These are phyloP conservation scores for Eupithecia insigniata DNA, from an alignment of 2,888 invertebrate genomes.

Conservation along the genomic window DNA sequence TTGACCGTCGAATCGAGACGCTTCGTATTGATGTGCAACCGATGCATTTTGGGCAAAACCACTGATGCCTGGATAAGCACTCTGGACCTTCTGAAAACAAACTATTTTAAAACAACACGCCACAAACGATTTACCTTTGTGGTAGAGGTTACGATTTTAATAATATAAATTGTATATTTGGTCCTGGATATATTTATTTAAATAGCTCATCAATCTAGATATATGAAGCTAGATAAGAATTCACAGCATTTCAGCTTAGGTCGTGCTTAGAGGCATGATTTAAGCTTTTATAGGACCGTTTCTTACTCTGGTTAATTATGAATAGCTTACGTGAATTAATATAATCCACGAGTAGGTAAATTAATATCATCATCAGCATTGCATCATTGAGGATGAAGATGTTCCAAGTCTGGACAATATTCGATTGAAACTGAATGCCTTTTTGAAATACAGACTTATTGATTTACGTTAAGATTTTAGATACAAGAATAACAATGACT, in stretches of 20 bases:
- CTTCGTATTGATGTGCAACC: slow-evolving; percentile 19
- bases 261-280: background rate
- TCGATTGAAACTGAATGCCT: too few species aligned
- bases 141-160: background rate
- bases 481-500: too few species aligned
- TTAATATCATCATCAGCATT: background rate
- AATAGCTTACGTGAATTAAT: too few species aligned
- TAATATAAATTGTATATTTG: background rate
- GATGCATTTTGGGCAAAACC: slow-evolving; percentile 18
- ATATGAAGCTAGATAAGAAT: too few species aligned
- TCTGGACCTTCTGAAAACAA: slow-evolving; percentile 41
- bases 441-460: too few species aligned
- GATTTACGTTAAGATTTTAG: too few species aligned
- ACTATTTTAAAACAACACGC: slow-evolving; percentile 26
- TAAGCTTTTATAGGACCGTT: background rate
- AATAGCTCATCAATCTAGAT: too few species aligned
- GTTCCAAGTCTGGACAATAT: too few species aligned
- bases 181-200: too few species aligned
- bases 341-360: too few species aligned
- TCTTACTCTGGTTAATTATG: background rate
- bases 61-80: slow-evolving; percentile 31
- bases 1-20: slow-evolving; percentile 4
- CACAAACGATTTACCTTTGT: too few species aligned
- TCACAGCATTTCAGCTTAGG: background rate
- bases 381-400: background rate